These are phyloP conservation scores for Sebastes kiyomatsui DNA, from an alignment of 2,797 vertebrate species.

Conservation along the genomic window DNA sequence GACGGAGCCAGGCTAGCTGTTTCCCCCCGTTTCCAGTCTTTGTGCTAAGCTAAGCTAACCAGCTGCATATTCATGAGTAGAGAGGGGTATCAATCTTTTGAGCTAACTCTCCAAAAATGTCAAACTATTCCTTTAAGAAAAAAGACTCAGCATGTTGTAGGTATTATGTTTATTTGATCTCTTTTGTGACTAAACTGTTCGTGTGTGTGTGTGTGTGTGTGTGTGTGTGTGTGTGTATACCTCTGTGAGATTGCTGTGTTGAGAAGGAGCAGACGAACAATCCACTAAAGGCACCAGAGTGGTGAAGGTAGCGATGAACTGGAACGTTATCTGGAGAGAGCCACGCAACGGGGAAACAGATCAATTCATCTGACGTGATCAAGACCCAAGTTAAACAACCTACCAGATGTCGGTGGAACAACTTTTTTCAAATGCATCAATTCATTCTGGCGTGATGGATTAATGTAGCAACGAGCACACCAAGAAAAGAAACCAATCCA, in stretches of 20 bases:
- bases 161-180: slow-evolving; percentile 12
- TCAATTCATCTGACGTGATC: slow-evolving; percentile 43
- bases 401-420: slow-evolving; percentile 27
- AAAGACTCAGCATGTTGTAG: not conserved
- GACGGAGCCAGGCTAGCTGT: not conserved
- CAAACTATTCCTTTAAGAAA: not conserved
- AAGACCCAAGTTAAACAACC: slow-evolving; percentile 35
- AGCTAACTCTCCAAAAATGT: not conserved
- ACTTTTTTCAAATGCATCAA: slow-evolving; percentile 37
- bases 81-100: not conserved
- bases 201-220: not conserved
- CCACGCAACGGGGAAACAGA: slow-evolving; percentile 14
- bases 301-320: slow-evolving; percentile 98
- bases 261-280: slow-evolving; percentile 92
- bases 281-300: slow-evolving; percentile 99
- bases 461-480: slow-evolving; percentile 50
- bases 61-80: not conserved
- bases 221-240: slow-evolving; percentile 72
- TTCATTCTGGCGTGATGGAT: slow-evolving; percentile 49
- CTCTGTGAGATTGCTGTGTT: slow-evolving; percentile 89
- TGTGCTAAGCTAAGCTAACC: not conserved
- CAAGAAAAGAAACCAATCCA: slow-evolving; percentile 46
- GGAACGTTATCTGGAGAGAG: slow-evolving; percentile 94
- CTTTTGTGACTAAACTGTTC: not conserved
- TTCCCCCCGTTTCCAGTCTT: not conserved